These are phyloP conservation scores for Stigmatopora argus DNA, from an alignment of 2,113 vertebrate genomes.

Conservation along the genomic window DNA sequence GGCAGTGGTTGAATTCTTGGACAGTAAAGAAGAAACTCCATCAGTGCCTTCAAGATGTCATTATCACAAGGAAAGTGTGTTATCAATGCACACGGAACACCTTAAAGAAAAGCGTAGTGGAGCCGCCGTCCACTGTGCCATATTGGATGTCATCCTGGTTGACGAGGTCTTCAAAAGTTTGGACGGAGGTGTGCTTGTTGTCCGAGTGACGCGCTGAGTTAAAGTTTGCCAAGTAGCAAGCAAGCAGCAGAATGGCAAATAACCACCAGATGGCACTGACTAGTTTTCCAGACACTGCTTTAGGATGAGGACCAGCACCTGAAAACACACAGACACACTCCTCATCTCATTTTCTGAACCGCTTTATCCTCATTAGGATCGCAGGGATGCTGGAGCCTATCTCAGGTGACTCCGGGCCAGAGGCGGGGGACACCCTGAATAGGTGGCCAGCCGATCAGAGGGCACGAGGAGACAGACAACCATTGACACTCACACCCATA, in stretches of 20 bases:
- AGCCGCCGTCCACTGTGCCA: slow-evolving; percentile 75
- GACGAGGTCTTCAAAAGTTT: slow-evolving; percentile 81
- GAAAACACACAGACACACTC: background rate
- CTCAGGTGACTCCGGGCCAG: too few relatives aligned
- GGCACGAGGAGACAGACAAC: too few relatives aligned
- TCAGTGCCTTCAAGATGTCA: background rate
- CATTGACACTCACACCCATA: too few relatives aligned
- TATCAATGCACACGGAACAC: slow-evolving; percentile 19
- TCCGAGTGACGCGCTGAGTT: slow-evolving; percentile 58
- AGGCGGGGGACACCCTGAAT: too few relatives aligned
- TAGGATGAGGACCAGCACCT: slow-evolving; percentile 82
- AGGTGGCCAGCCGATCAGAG: too few relatives aligned
- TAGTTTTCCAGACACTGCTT: slow-evolving; percentile 73
- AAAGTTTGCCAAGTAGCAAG: slow-evolving; percentile 78
- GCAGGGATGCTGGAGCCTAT: too few relatives aligned
- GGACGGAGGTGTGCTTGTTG: slow-evolving; percentile 63
- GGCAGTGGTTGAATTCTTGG: slow-evolving; percentile 76
- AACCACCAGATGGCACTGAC: slow-evolving; percentile 84
- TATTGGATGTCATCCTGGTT: slow-evolving; percentile 79
- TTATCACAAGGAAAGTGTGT: background rate
- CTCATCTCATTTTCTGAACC: too few relatives aligned
- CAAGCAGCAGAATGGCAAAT: slow-evolving; percentile 77
- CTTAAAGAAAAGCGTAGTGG: slow-evolving; percentile 80
- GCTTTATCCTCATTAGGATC: too few relatives aligned
- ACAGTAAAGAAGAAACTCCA: background rate